A percentile compares a stretch with the other conserved stretches of the same genome.
These are phyloP conservation scores for Epistrophella euchroma DNA, from an alignment of 2,888 invertebrate genomes.

Conservation along the genomic window DNA sequence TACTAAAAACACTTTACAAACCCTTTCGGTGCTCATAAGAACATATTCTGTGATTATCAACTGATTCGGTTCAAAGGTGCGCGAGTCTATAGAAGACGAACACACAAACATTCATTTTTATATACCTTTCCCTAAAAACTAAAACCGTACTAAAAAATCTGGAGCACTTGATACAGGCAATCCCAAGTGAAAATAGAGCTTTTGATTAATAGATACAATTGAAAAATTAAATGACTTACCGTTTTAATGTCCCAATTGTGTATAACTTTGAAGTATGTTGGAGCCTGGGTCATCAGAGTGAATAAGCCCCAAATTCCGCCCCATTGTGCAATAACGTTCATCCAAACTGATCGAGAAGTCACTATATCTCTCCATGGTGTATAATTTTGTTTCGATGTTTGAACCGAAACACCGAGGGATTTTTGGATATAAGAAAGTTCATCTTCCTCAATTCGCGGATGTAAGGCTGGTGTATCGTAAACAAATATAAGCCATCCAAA, in stretches of 20 bases:
- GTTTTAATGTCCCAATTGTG: constrained; percentile 88
- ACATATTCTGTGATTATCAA: too few relatives aligned
- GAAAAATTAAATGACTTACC: constrained; percentile 83
- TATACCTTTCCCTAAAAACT: too few relatives aligned
- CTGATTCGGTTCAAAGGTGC: too few relatives aligned
- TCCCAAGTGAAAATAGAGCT: too few relatives aligned
- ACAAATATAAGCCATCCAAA: constrained; percentile 87
- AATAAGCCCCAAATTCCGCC: constrained; percentile 89
- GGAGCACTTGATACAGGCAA: too few relatives aligned
- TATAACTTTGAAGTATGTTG: constrained; percentile 88
- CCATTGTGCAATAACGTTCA: constrained; percentile 87
- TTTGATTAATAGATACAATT: too few relatives aligned
- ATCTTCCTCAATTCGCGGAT: constrained; percentile 86
- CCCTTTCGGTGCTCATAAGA: too few relatives aligned
- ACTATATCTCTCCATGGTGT: constrained; percentile 88
- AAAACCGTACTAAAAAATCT: too few relatives aligned
- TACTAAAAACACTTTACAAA: too few relatives aligned
- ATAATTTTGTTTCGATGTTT: constrained; percentile 78
- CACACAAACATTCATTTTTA: too few relatives aligned
- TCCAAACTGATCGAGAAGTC: constrained; percentile 87
- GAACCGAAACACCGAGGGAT: constrained; percentile 84
- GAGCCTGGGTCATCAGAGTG: constrained; percentile 89
- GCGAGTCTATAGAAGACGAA: too few relatives aligned
- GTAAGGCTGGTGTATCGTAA: constrained; percentile 87
- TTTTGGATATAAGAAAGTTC: constrained; percentile 87